phyloP scores from a whole-genome alignment of 2,113 vertebrate genomes.

The Tenebrosternarchus preto region DNA sequence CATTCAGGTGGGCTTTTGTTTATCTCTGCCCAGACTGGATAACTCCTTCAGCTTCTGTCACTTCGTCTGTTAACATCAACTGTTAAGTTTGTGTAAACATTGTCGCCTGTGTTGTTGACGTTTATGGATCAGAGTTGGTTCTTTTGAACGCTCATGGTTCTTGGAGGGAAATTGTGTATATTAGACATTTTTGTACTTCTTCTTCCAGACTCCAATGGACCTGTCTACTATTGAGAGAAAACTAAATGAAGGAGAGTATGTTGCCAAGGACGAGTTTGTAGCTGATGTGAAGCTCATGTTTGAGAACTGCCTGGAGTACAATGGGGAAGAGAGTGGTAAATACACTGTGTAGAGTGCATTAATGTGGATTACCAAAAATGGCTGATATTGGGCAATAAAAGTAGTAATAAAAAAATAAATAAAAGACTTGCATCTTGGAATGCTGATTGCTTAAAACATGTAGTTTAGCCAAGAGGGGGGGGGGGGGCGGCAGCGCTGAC shows the following conservation, averaged over 20 bases:
- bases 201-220: conserved; percentile 91
- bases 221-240: conserved; percentile 96
- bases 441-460: background rate
- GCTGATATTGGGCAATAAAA: too few relatives aligned
- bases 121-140: background rate
- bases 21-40: too few relatives aligned
- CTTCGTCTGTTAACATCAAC: background rate
- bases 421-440: background rate
- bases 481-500: too few relatives aligned
- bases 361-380: background rate
- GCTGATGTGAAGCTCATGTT: conserved; percentile 97
- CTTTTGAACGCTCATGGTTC: background rate
- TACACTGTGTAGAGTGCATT: background rate
- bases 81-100: background rate
- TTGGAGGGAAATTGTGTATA: background rate
- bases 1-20: conserved; percentile 82
- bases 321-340: conserved; percentile 95
- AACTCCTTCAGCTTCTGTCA: background rate
- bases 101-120: background rate
- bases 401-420: background rate
- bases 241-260: conserved; percentile 88
- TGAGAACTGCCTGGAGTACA: conserved; percentile 95
- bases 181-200: background rate
- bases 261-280: conserved; percentile 92
- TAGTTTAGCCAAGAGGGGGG: too few relatives aligned